Evolutionary conservation across 2,797 vertebrate species (phyloP).

Genomic region (Phaenicophaeus curvirostris): DNA sequence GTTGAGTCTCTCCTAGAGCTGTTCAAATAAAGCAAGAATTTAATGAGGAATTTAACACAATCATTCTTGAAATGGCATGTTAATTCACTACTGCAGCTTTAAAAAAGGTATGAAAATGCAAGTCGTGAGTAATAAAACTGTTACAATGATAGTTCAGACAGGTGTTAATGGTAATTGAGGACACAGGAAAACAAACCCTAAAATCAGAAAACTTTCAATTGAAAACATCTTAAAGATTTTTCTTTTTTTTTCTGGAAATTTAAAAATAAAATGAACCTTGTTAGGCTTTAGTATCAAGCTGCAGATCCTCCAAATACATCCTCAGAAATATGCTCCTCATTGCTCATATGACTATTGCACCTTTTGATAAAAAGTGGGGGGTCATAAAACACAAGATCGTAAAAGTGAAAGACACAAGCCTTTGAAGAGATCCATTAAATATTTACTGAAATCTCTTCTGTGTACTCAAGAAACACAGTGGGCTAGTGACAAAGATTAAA

Average conservation of each 20-base stretch:
- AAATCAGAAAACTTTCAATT: not conserved
- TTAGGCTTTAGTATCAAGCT: not conserved
- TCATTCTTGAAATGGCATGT: not conserved
- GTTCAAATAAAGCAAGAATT: not conserved
- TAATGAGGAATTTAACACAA: slow-evolving; percentile 13
- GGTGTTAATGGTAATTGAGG: not conserved
- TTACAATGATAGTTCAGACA: not conserved
- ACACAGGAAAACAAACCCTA: not conserved
- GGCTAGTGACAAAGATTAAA: slow-evolving; percentile 74
- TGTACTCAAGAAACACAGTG: slow-evolving; percentile 22
- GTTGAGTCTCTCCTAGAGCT: not conserved
- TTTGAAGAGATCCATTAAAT: slow-evolving; percentile 71
- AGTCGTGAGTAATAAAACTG: slow-evolving; percentile 20
- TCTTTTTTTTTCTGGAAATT: not conserved
- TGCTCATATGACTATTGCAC: not conserved
- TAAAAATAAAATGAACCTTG: not conserved
- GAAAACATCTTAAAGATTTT: not conserved
- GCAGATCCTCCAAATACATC: not conserved
- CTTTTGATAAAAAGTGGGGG: slow-evolving; percentile 31
- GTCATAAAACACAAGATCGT: slow-evolving; percentile 32
- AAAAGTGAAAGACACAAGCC: slow-evolving; percentile 57
- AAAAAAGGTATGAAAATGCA: slow-evolving; percentile 39
- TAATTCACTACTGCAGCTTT: slow-evolving; percentile 24
- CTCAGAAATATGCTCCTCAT: not conserved
- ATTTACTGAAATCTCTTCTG: slow-evolving; percentile 69